Evolutionary conservation across 2,113 vertebrate species (phyloP).

Genomic region (Callipepla squamata): DNA sequence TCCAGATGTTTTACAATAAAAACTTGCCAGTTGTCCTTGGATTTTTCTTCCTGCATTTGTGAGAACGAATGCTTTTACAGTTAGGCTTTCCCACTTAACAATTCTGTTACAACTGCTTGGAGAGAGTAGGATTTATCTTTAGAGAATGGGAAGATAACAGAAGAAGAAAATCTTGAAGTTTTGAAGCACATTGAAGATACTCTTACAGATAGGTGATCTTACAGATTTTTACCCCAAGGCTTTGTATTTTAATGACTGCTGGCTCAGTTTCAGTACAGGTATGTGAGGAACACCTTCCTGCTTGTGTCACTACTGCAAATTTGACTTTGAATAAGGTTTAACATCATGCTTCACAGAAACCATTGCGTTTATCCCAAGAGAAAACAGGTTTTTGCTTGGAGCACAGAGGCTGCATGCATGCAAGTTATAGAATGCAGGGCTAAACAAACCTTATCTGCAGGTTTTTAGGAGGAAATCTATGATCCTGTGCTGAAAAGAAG

Average conservation of each 20-base stretch:
- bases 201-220: not conserved
- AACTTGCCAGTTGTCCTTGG: not conserved
- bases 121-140: not conserved
- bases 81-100: not conserved
- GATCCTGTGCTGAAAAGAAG: not conserved
- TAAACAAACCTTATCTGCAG: not conserved
- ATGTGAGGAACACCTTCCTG: not conserved
- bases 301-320: not conserved
- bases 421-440: not conserved
- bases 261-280: not conserved
- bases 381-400: not conserved
- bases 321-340: not conserved
- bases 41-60: not conserved
- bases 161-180: not conserved
- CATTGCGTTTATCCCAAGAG: not conserved
- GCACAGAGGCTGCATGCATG: not conserved
- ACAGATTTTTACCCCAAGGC: not conserved
- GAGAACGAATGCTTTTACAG: not conserved
- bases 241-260: not conserved
- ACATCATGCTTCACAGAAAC: not conserved
- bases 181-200: not conserved
- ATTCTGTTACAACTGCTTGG: fast-evolving
- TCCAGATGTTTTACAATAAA: not conserved
- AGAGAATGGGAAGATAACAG: not conserved
- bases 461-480: not conserved